phyloP scores from a whole-genome alignment of 2,888 invertebrate species.

The Allolobophora icterica region DNA sequence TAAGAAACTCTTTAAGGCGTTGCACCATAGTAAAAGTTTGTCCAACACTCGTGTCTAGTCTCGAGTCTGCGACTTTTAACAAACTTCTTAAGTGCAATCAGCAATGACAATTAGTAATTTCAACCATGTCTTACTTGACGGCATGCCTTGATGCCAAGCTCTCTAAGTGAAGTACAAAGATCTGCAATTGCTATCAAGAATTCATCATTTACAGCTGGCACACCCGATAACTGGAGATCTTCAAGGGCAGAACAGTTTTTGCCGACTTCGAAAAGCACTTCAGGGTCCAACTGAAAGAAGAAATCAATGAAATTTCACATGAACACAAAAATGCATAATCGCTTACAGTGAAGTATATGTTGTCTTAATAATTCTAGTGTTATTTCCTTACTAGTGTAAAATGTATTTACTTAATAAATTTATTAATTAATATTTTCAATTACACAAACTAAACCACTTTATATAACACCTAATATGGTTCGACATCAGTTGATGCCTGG shows the following conservation, averaged over 20 bases:
- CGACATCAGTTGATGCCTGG: background rate
- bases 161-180: constrained; percentile 54
- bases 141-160: constrained; percentile 58
- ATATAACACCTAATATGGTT: background rate
- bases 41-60: background rate
- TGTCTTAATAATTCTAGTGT: background rate
- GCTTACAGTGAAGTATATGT: background rate
- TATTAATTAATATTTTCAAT: too few relatives aligned
- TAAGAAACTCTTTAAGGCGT: background rate
- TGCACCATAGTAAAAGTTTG: background rate
- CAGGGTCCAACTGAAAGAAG: constrained; percentile 52
- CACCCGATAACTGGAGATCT: constrained; percentile 55
- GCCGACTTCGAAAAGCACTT: constrained; percentile 51
- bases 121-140: constrained; percentile 52
- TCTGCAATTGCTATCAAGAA: constrained; percentile 53
- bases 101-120: background rate
- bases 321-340: background rate
- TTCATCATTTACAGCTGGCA: constrained; percentile 53
- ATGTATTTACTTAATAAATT: too few relatives aligned
- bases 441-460: background rate
- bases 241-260: constrained; percentile 55
- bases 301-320: constrained; percentile 7
- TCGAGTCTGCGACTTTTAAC: background rate
- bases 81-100: background rate
- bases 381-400: background rate